phyloP scores from a whole-genome alignment of 2,113 vertebrate genomes.

The Dipodomys ordii region DNA sequence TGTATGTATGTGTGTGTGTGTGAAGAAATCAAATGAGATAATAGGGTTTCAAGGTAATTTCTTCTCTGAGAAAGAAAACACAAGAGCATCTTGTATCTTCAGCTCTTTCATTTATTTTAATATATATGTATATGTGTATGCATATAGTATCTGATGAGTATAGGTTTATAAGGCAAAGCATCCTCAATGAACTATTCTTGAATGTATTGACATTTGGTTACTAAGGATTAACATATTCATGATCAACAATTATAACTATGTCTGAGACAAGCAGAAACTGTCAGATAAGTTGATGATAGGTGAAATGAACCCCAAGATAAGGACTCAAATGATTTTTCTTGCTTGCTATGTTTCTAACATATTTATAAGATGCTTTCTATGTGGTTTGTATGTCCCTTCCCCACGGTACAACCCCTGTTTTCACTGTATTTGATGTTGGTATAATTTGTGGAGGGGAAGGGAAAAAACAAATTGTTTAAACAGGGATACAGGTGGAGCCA shows the following conservation, averaged over 20 bases:
- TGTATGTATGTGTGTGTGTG: conserved; percentile 48
- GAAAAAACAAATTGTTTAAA: too few relatives aligned
- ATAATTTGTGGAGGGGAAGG: too few relatives aligned
- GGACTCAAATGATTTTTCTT: too few relatives aligned
- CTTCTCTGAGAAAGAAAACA: conserved; percentile 53
- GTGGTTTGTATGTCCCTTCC: too few relatives aligned
- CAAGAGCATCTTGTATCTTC: conserved; percentile 50
- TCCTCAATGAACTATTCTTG: conserved; percentile 57
- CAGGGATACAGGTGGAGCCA: too few relatives aligned
- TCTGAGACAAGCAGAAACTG: too few relatives aligned
- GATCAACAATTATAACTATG: conserved; percentile 50
- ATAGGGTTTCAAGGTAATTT: conserved; percentile 40
- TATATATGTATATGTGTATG: background rate
- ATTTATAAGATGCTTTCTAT: too few relatives aligned
- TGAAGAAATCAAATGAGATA: conserved; percentile 64
- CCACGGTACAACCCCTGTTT: too few relatives aligned
- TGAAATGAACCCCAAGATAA: too few relatives aligned
- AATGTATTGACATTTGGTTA: conserved; percentile 66
- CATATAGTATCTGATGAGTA: conserved; percentile 15
- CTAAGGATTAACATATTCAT: conserved; percentile 58
- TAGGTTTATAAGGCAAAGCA: conserved; percentile 62
- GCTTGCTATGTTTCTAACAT: too few relatives aligned
- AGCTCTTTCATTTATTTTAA: conserved; percentile 50
- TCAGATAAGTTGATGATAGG: too few relatives aligned
- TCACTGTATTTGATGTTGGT: too few relatives aligned